Evolutionary conservation across 2,113 vertebrate species (phyloP), one percentile per base, ranked within the genome.

Genomic region (Nycticebus coucang): DNA sequence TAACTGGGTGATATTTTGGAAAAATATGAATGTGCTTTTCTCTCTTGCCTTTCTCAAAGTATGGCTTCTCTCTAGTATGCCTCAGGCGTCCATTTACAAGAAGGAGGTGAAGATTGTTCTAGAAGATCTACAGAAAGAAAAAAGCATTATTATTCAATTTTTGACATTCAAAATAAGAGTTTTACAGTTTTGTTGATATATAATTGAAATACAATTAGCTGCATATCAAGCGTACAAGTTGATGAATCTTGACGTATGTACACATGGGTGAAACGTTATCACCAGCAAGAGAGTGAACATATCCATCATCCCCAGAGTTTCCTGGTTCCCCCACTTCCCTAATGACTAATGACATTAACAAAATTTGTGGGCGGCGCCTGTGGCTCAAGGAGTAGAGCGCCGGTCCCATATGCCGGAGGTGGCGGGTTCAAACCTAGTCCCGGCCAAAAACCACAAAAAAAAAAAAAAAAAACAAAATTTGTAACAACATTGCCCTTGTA

Each of bases 381-480:
- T n/a, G n/a, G n/a, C n/a, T n/a, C n/a, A n/a, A n/a, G n/a, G n/a
- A n/a, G n/a, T n/a, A n/a, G n/a, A n/a, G n/a, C n/a, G n/a, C n/a
- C n/a, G n/a, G n/a, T n/a, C n/a, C n/a, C n/a, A n/a, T n/a, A n/a
- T n/a, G n/a, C n/a, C n/a, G n/a, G n/a, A n/a, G n/a, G n/a, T n/a
- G n/a, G n/a, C n/a, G n/a, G n/a, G n/a, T n/a, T n/a, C n/a, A n/a
- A n/a, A n/a, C n/a, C n/a, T n/a, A n/a, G n/a, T n/a, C n/a, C n/a
- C n/a, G n/a, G n/a, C n/a, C n/a, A n/a, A n/a, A n/a, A n/a, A n/a
- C n/a, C n/a, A n/a, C n/a, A n/a, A n/a, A n/a, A n/a, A n/a, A n/a
- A n/a, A n/a, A n/a, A n/a, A n/a, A n/a, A n/a, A n/a, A n/a, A n/a
- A 94, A 74, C 37, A 95, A 45, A 41, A 66, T 68, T 45, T 64